Conservation (phyloP, 2,113 vertebrate species). For the Grammomys dolichurus region DNA sequence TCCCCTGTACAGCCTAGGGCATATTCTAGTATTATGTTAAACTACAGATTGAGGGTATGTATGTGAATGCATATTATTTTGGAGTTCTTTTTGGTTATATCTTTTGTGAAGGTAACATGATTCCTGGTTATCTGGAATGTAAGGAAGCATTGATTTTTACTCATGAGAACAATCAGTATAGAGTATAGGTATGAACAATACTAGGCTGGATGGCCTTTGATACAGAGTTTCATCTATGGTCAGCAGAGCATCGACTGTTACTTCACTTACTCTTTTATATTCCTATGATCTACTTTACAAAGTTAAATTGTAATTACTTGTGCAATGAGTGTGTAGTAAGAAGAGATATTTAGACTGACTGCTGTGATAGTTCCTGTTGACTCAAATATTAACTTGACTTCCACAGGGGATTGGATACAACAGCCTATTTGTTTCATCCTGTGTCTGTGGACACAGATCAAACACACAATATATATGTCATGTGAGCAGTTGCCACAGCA, state of each 20-base stretch:
- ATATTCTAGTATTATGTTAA: not conserved
- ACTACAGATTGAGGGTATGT: not conserved
- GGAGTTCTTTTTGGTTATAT: not conserved
- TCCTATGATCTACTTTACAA: not conserved
- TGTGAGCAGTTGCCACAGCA: not conserved
- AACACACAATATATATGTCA: not conserved
- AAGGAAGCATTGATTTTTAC: not conserved
- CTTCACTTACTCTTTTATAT: not conserved
- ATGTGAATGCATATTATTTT: not conserved
- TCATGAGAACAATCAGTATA: not conserved
- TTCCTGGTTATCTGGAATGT: not conserved
- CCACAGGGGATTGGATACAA: not conserved
- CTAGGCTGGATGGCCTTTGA: not conserved
- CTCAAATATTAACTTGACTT: not conserved
- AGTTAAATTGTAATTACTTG: not conserved
- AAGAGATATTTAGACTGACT: constrained; percentile 8
- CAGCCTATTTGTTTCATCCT: not conserved
- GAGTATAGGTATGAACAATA: not conserved
- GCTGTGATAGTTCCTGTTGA: not conserved
- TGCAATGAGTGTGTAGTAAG: not conserved
- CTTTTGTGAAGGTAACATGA: not conserved
- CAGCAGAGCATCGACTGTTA: not conserved
- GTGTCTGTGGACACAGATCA: not conserved
- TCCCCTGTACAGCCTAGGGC: not conserved
- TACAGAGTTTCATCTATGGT: not conserved